phyloP scores from a whole-genome alignment of 2,888 invertebrate species.

The Synergus laeviventris region DNA sequence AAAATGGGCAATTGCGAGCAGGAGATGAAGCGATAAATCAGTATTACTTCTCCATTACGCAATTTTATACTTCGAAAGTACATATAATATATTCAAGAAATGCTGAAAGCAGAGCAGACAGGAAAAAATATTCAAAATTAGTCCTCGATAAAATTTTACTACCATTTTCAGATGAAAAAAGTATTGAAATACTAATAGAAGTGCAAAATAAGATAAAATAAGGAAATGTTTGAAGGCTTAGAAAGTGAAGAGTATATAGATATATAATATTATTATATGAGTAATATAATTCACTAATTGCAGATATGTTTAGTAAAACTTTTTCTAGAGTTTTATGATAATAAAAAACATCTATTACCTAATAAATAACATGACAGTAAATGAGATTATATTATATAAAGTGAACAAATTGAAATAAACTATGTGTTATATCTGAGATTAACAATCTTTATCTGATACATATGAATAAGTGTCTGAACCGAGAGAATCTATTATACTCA shows the following conservation, averaged over 20 bases:
- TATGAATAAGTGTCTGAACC: not conserved
- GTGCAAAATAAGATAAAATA: not conserved
- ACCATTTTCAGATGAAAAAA: not conserved
- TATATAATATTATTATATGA: slow-evolving; percentile 9
- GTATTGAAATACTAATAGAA: not conserved
- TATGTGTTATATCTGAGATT: not conserved
- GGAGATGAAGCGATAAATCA: not conserved
- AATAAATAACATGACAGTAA: not conserved
- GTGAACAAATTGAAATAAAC: not conserved
- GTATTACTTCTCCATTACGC: not conserved
- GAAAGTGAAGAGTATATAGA: not conserved
- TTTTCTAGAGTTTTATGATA: not conserved
- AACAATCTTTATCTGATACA: not conserved
- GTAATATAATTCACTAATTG: slow-evolving; percentile 8
- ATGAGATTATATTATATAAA: not conserved
- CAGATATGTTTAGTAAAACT: not conserved
- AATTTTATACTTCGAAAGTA: not conserved
- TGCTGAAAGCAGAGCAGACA: not conserved
- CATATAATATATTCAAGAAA: slow-evolving; percentile 1
- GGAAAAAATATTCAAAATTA: not conserved
- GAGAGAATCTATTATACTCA: not conserved
- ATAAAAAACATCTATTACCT: not conserved
- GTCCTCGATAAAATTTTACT: not conserved
- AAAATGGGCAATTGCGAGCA: not conserved
- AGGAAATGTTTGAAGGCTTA: not conserved